Evolutionary conservation across 2,888 invertebrate species (phyloP).

Genomic region (Cynaeus angustus): DNA sequence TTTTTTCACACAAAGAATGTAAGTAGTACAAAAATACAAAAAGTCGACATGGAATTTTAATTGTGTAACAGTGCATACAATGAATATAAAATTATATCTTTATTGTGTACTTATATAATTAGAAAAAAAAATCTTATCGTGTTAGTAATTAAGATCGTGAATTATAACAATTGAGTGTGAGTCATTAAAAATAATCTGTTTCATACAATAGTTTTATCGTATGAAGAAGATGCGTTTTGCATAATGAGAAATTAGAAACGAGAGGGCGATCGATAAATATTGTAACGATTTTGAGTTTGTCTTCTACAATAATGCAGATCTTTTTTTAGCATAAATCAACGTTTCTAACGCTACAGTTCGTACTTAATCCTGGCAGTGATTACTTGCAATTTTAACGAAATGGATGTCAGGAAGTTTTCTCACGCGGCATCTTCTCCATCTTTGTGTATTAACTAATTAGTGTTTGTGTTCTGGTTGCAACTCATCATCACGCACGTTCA

Average conservation of each 20-base stretch:
- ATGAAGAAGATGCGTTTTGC: not conserved
- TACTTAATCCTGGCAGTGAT: conserved; percentile 1
- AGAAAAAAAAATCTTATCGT: conserved; percentile 11
- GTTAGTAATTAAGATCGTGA: conserved; percentile 27
- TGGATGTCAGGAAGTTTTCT: conserved; percentile 44
- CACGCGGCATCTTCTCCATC: conserved; percentile 43
- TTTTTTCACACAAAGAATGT: not conserved
- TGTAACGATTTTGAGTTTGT: no score
- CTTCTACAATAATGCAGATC: no score
- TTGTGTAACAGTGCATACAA: conserved; percentile 19
- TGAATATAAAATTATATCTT: conserved; percentile 11
- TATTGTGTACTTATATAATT: conserved; percentile 27
- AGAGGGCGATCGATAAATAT: no score
- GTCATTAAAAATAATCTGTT: conserved; percentile 6
- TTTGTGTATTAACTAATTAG: conserved; percentile 54
- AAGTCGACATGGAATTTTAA: conserved; percentile 9
- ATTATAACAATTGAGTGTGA: conserved; percentile 23
- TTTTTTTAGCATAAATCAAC: no score
- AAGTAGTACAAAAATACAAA: conserved; percentile 5
- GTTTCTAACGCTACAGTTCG: no score
- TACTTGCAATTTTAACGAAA: conserved; percentile 43
- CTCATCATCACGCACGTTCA: conserved; percentile 46
- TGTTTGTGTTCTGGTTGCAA: conserved; percentile 54
- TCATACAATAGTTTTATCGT: conserved; percentile 5
- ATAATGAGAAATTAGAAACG: not conserved